Evolutionary conservation across 2,113 vertebrate genomes (phyloP).

Genomic region (Austrofundulus limnaeus): DNA sequence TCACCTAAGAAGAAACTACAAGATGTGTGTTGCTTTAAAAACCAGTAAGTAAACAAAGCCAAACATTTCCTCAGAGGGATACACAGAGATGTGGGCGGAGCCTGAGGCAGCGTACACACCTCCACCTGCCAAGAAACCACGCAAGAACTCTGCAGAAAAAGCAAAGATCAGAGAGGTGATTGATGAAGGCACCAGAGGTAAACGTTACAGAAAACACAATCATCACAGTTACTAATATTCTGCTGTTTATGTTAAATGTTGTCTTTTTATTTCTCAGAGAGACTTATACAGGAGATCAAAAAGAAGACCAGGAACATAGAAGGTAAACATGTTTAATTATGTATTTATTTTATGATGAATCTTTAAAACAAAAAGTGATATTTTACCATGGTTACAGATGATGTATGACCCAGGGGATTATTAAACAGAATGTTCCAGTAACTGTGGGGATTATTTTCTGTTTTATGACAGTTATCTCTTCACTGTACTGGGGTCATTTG

Average conservation of each 20-base stretch:
- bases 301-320: slow-evolving; percentile 96
- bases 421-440: background rate
- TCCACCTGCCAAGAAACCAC: slow-evolving; percentile 92
- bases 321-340: slow-evolving; percentile 73
- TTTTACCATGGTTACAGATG: background rate
- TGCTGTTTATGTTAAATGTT: background rate
- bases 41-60: too few species aligned
- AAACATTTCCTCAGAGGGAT: too few species aligned
- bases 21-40: too few species aligned
- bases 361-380: slow-evolving; percentile 1
- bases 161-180: slow-evolving; percentile 98
- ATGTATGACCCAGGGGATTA: background rate
- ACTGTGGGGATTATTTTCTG: background rate
- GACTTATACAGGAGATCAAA: slow-evolving; percentile 90
- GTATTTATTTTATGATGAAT: background rate
- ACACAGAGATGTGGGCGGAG: slow-evolving; percentile 95
- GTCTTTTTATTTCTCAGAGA: slow-evolving; percentile 77
- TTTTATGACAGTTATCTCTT: background rate
- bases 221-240: too few species aligned
- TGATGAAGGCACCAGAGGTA: slow-evolving; percentile 96
- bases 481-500: background rate
- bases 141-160: slow-evolving; percentile 93
- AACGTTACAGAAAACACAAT: too few species aligned
- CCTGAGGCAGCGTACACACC: slow-evolving; percentile 92
- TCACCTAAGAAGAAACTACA: too few species aligned